Evolutionary conservation across 35 echinoderm and acorn worm species (phyloP).

Genomic region (Apostichopus japonicus): DNA sequence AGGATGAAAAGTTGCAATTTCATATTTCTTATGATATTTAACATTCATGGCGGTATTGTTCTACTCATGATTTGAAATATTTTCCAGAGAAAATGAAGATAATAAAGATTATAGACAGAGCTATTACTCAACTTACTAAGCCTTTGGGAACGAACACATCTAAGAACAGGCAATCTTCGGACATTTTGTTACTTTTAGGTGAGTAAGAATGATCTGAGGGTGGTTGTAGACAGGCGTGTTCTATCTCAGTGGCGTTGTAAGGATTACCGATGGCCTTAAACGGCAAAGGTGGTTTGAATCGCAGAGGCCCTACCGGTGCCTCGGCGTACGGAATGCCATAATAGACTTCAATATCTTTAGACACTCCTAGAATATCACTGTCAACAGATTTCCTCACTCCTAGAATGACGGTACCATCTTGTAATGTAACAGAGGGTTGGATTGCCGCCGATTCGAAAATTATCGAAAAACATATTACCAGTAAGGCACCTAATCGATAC

Average conservation of each 20-base stretch:
- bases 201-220: not conserved
- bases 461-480: not conserved
- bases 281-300: constrained; percentile 56
- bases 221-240: not conserved
- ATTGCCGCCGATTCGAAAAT: not conserved
- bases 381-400: not conserved
- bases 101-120: not conserved
- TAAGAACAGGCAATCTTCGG: constrained; percentile 42
- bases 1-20: too few relatives aligned
- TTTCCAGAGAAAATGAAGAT: not conserved
- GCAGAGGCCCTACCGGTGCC: constrained; percentile 55
- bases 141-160: constrained; percentile 34
- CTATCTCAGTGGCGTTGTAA: not conserved
- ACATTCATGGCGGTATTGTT: too few relatives aligned
- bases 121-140: constrained; percentile 7
- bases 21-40: too few relatives aligned
- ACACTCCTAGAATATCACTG: not conserved
- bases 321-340: constrained; percentile 69
- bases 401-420: not conserved
- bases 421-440: not conserved
- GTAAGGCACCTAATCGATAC: too few relatives aligned
- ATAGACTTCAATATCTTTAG: constrained; percentile 34
- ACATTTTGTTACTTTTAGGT: not conserved
- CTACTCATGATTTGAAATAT: not conserved
- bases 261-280: not conserved